Conservation (phyloP, 2,888 invertebrate genomes). For the Ectropis crepuscularia region DNA sequence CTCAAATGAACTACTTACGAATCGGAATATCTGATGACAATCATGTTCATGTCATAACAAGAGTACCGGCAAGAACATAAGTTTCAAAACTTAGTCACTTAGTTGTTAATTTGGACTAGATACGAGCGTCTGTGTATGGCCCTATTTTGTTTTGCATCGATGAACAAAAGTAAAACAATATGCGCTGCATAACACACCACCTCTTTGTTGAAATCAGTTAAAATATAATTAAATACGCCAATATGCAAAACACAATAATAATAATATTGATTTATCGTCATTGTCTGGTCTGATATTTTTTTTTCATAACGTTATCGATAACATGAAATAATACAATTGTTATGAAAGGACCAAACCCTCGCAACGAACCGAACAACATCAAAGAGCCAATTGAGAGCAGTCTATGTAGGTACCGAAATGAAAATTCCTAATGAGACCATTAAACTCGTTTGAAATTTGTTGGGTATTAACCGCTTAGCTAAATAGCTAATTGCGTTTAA, state of each 20-base stretch:
- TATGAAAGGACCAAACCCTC: conserved; percentile 23
- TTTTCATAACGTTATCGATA: conserved; percentile 7
- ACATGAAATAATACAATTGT: conserved; percentile 18
- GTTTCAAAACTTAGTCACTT: not conserved
- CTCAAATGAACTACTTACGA: conserved; percentile 18
- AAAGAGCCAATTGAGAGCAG: conserved; percentile 41
- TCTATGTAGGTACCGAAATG: conserved; percentile 40
- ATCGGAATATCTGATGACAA: conserved; percentile 18
- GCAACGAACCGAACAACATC: conserved; percentile 36
- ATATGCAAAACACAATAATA: too few relatives aligned
- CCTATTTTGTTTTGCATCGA: too few relatives aligned
- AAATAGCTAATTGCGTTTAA: conserved; percentile 56
- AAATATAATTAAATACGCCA: too few relatives aligned
- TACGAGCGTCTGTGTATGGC: not conserved
- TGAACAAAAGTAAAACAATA: too few relatives aligned
- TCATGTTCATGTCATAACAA: conserved; percentile 5
- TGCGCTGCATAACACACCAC: too few relatives aligned
- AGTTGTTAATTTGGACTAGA: conserved; percentile 8
- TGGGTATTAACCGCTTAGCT: conserved; percentile 48
- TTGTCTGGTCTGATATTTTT: not conserved
- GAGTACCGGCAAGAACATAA: conserved; percentile 3
- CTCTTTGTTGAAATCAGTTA: too few relatives aligned
- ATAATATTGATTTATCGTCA: not conserved
- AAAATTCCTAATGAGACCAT: conserved; percentile 46
- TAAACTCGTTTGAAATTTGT: conserved; percentile 51